Evolutionary conservation across 2,888 invertebrate species (phyloP), one percentile per base, ranked within the genome.

Genomic region (Chymomyza fuscimana): DNA sequence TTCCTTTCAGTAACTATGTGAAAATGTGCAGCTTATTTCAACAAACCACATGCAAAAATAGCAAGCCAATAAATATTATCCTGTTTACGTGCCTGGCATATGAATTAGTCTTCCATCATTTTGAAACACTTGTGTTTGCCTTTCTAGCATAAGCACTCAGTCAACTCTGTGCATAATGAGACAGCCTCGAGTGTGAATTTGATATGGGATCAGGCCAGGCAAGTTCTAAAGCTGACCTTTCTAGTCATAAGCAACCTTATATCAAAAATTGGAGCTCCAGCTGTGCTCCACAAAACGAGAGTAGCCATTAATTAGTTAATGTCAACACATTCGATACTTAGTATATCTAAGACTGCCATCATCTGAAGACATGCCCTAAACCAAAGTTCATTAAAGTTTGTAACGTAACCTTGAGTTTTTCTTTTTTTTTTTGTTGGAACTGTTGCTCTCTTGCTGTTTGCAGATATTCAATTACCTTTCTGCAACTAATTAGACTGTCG

Each of bases 311-410:
- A 54, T 54, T 54, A 54, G 54, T 19, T 54, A 19, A 19, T 19
- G 22, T 54, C 54, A 54, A 54, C 40, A 46, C 40, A 46, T 46
- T 46, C 12, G 40, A 46, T 4, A 46, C 40, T 46, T 46, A 46
- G 40, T 46, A 12, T 46, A 46, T 46, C 10, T 12, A 46, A 46
- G 12, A 12, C 40, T 46, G 40, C 10, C 40, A 46, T 1, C 40
- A 46, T 46, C 12, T 12, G 4, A 12, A 54, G 76, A 79, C 56
- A 67, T 69, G 65, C 73, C 78, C 67, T 63, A 65, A 64, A 52
- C 68, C 54, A 65, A 19, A 70, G 83, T 80, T 82, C 70, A 82
- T 12, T 68, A 10, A 70, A 54, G 86, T 83, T 83, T 79, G 73
- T 9, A 46, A 10, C 12, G 29, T 29, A 78, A 54, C 81, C 81